Base-by-base conservation (phyloP, 2,888 invertebrate genomes). In the Idaea biselata region DNA sequence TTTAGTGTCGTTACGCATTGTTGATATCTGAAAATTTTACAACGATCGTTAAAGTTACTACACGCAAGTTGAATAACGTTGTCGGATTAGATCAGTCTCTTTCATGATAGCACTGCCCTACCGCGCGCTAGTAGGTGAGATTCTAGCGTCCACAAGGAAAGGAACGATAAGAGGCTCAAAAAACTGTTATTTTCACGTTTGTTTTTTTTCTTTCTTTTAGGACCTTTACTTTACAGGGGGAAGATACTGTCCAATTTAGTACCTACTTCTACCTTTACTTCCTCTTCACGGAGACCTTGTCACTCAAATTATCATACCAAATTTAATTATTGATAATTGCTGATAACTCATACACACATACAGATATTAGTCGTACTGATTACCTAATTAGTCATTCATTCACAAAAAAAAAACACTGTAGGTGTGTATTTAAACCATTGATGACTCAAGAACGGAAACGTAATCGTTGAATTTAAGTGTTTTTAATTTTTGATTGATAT, bases 1-100 rank as follows among this genome's bases (percentile, higher is more conserved):
- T 73, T 94, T 94, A 16, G 97, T 97, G 71, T 97, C 96, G 72
- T 94, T 94, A 78, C 97, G 95, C 95, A 98, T 95, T 69, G 93
- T 93, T 73, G 93, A 93, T 67, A 96, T 94, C 96, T 96, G 82
- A 76, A 88, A 68, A 63, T 63, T 61, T 64, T 64, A 33, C 14
- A 76, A 78, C 77, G 67, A 67, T 63, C 18, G 63, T 67, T 68
- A 59, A 63, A 68, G 72, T 72, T 60, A 61, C 58, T 61, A 61
- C 55, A 17, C n/a, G 17, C 17, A 4, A 55, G 11, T 55, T n/a
- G 6, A 55, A n/a, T 55, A 16, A 53, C 53, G 1, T 53, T 4
- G 53, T 5, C 25, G 25, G 25, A 25, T 25, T 25, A 25, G 25
- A 25, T 25, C 25, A 25, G 25, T n/a, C n/a, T n/a, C n/a, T n/a